Base-by-base conservation (phyloP, 2,888 invertebrate genomes). In the Horisme vitalbata region DNA sequence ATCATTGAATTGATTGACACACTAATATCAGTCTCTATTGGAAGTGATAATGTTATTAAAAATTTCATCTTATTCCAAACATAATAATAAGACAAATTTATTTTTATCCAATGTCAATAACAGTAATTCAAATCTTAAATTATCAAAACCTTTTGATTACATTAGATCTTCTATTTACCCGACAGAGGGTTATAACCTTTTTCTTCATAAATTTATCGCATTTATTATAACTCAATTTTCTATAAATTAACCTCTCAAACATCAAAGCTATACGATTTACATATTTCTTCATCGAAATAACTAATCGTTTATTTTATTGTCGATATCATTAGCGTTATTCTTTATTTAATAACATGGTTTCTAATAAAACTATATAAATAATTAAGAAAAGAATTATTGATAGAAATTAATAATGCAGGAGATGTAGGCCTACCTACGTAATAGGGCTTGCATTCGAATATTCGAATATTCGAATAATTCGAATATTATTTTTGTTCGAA, bases 141-240 rank as follows among this genome's bases (percentile, higher is more conserved):
- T 23, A 45, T 24, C 14, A 13, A 33, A 39, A 34, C 23, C 18
- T 38, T 18, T 26, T 47, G 45, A 41, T 41, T 41, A 24, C 4
- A 3, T 24, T 31, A 37, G 20, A 41, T 32, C 24, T 28, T 20
- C 6, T 8, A 30, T 37, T 37, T 15, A 34, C 41, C 12, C 8
- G 21, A 18, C 11, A 43, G 26, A 27, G 13, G 30, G 31, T 31
- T 24, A 18, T 27, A 15, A 26, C 12, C 8, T 26, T 26, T 36
- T 50, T 47, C 12, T 33, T 23, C 34, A 35, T 31, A 23, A 23
- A 33, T 38, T 52, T 38, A 48, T 45, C 24, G 32, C 41, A 28
- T 50, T 50, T 55, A 52, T 52, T 47, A 45, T 47, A 50, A 45
- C 52, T 50, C 47, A 54, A 57, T 57, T 55, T 51, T 34, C 41